These are phyloP conservation scores for Sepioteuthis lessoniana DNA, from an alignment of 2,888 invertebrate genomes.

Conservation along the genomic window DNA sequence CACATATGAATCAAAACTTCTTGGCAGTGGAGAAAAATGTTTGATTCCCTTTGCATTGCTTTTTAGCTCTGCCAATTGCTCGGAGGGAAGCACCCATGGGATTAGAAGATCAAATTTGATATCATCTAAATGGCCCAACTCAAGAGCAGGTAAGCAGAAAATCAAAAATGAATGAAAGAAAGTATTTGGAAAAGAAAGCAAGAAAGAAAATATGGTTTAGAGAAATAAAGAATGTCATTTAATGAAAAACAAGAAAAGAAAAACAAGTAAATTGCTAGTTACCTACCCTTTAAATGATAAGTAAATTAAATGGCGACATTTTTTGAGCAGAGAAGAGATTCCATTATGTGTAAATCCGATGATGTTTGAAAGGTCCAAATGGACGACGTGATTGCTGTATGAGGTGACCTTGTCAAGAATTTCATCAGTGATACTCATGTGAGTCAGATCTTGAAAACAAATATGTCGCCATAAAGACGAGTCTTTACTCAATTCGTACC, in stretches of 20 bases:
- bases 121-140: too few species aligned
- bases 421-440: constrained; percentile 54
- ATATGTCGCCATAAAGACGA: constrained; percentile 59
- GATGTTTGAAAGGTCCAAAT: constrained; percentile 61
- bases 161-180: too few species aligned
- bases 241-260: not conserved
- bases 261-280: not conserved
- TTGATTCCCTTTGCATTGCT: too few species aligned
- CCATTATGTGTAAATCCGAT: constrained; percentile 58
- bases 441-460: constrained; percentile 55
- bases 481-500: constrained; percentile 58
- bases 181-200: too few species aligned
- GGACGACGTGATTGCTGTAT: constrained; percentile 61
- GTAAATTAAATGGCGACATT: constrained; percentile 57
- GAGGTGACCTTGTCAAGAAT: constrained; percentile 55
- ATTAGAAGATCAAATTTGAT: too few species aligned
- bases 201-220: too few species aligned
- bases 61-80: too few species aligned
- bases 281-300: constrained; percentile 62
- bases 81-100: too few species aligned
- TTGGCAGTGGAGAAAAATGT: too few species aligned
- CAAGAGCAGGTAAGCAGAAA: too few species aligned
- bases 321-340: constrained; percentile 54
- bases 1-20: too few species aligned
- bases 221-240: too few species aligned